A percentile compares a stretch with the other conserved stretches of the same genome.
phyloP scores from a whole-genome alignment of 2,888 invertebrate species.

The Nasonovia ribisnigri region DNA sequence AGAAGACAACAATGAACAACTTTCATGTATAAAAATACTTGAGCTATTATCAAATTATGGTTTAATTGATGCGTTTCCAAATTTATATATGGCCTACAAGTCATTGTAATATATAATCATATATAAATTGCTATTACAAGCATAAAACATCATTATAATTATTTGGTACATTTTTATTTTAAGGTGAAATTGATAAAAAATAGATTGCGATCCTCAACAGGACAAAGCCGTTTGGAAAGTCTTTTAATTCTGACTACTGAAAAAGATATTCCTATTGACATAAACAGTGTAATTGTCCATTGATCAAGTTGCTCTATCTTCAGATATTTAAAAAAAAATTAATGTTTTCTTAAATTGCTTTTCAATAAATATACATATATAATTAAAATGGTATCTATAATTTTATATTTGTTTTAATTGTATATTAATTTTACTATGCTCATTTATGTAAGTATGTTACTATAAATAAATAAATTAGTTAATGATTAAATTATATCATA shows the following conservation, averaged over 20 bases:
- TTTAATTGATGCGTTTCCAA: no score
- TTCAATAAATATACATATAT: no score
- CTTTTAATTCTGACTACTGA: background rate
- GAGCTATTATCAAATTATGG: no score
- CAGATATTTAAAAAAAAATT: no score
- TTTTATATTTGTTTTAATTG: background rate
- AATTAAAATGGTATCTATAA: no score
- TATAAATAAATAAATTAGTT: no score
- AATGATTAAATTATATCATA: no score
- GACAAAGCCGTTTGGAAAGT: slow-evolving; percentile 2
- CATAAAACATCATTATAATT: background rate
- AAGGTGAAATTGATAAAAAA: slow-evolving; percentile 9
- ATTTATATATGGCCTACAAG: no score
- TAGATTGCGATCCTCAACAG: background rate
- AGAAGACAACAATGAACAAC: background rate
- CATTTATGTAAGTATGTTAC: no score
- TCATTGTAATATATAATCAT: background rate
- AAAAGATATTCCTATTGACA: slow-evolving; percentile 12
- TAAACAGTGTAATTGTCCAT: slow-evolving; percentile 12
- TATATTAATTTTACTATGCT: no score
- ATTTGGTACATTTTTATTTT: background rate
- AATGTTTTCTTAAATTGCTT: no score
- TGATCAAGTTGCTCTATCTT: background rate
- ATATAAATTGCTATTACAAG: background rate
- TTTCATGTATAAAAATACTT: no score